These are phyloP conservation scores for Planiliza haematocheilus DNA, from an alignment of 2,113 vertebrate species.

Conservation along the genomic window DNA sequence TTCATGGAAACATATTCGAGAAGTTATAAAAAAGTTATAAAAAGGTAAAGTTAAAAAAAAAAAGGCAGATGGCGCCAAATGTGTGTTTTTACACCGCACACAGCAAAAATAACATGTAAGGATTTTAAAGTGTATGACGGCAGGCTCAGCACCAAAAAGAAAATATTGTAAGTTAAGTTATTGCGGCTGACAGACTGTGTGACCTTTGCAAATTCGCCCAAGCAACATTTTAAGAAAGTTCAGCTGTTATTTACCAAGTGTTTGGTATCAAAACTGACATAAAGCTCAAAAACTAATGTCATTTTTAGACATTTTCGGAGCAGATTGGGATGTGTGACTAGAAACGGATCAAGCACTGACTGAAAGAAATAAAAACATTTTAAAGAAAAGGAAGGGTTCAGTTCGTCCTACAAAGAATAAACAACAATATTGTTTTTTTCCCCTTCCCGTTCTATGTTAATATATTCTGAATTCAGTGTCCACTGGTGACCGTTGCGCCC, in stretches of 20 bases:
- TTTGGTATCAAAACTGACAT: neutral
- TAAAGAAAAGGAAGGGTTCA: neutral
- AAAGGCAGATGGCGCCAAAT: too few relatives aligned
- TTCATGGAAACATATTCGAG: neutral
- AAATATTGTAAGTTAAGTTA: neutral
- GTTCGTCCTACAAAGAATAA: neutral
- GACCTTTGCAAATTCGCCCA: neutral
- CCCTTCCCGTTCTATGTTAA: neutral
- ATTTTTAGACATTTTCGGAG: neutral
- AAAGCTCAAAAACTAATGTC: neutral
- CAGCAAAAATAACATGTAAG: neutral
- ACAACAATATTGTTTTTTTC: neutral
- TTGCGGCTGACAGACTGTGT: neutral
- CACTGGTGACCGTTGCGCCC: constrained; percentile 14
- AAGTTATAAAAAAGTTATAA: too few relatives aligned
- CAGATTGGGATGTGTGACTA: neutral
- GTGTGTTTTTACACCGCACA: too few relatives aligned
- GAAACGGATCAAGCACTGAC: too few relatives aligned
- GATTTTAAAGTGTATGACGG: neutral
- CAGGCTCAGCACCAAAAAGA: neutral
- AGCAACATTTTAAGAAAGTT: neutral
- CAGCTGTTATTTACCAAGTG: neutral
- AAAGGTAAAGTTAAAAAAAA: too few relatives aligned
- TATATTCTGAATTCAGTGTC: neutral
- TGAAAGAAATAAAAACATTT: neutral